These are phyloP conservation scores for Ophioninae sp. DNA, from an alignment of 2,888 invertebrate genomes.

Conservation along the genomic window DNA sequence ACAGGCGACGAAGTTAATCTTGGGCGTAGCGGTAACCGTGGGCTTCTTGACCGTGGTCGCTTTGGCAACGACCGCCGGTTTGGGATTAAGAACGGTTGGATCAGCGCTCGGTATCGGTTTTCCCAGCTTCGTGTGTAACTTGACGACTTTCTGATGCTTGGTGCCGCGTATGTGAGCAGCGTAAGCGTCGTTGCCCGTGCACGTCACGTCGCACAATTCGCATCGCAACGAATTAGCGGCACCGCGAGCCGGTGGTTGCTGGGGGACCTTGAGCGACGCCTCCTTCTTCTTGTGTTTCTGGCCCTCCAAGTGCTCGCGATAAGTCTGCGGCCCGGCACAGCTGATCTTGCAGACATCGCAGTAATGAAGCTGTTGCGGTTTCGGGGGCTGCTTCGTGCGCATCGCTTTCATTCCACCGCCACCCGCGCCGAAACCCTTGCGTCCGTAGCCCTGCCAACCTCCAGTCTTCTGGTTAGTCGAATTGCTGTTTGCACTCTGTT, in stretches of 20 bases:
- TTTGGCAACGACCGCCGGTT: constrained; percentile 78
- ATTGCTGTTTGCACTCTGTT: constrained; percentile 81
- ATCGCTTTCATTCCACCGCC: constrained; percentile 83
- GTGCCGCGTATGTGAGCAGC: constrained; percentile 98
- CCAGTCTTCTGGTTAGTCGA: constrained; percentile 82
- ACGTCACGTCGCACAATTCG: constrained; percentile 98
- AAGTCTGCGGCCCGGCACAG: constrained; percentile 97
- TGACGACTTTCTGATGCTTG: constrained; percentile 98
- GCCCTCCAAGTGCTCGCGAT: constrained; percentile 98
- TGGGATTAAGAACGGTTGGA: constrained; percentile 90
- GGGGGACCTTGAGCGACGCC: constrained; percentile 89
- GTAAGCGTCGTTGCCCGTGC: constrained; percentile 99
- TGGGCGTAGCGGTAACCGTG: constrained; percentile 86
- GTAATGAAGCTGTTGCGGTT: constrained; percentile 97
- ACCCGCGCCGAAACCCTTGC: constrained; percentile 82
- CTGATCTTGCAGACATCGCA: constrained; percentile 99
- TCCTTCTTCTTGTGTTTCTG: constrained; percentile 99
- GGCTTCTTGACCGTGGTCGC: constrained; percentile 76
- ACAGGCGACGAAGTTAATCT: constrained; percentile 92
- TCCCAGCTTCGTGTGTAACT: constrained; percentile 97
- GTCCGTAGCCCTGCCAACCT: constrained; percentile 85
- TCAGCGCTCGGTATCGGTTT: constrained; percentile 98
- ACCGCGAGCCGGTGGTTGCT: constrained; percentile 81
- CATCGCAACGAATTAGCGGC: constrained; percentile 91
- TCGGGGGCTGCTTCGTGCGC: constrained; percentile 91